These are phyloP conservation scores for Parapristionchus giblindavisi DNA, from an alignment of 2,888 invertebrate species.

Conservation along the genomic window DNA sequence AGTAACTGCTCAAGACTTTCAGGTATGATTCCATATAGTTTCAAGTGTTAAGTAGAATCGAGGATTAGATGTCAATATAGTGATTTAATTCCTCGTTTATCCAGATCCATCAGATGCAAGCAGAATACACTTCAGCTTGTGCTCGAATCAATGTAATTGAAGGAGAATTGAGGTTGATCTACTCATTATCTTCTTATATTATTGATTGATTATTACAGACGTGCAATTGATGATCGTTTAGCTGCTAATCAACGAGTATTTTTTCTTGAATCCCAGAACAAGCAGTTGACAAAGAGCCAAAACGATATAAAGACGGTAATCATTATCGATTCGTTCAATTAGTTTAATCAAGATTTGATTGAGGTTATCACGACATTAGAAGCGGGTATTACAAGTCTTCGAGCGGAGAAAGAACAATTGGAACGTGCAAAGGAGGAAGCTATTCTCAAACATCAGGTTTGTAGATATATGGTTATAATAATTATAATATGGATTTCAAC, in stretches of 20 bases:
- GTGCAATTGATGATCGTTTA: too few species aligned
- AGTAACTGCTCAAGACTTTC: conserved; percentile 6
- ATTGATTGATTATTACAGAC: too few species aligned
- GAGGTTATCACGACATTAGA: conserved; percentile 45
- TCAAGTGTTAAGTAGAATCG: not conserved
- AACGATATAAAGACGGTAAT: too few species aligned
- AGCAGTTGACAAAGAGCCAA: too few species aligned
- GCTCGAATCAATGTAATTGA: conserved; percentile 29
- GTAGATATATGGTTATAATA: not conserved
- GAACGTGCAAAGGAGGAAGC: conserved; percentile 38
- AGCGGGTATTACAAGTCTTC: conserved; percentile 41
- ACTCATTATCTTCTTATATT: too few species aligned
- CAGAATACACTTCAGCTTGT: conserved; percentile 11
- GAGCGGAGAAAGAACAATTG: conserved; percentile 41
- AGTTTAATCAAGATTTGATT: too few species aligned
- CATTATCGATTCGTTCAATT: too few species aligned
- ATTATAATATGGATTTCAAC: too few species aligned
- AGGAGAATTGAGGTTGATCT: conserved; percentile 1
- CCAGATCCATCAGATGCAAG: conserved; percentile 29
- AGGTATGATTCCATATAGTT: not conserved
- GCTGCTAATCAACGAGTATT: too few species aligned
- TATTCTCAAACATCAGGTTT: conserved; percentile 35
- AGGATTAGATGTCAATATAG: not conserved
- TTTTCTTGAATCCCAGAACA: too few species aligned
- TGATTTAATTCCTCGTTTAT: not conserved